Evolutionary conservation across 2,113 vertebrate genomes (phyloP), one percentile per base, ranked within the genome.

Genomic region (Seriola quinqueradiata): DNA sequence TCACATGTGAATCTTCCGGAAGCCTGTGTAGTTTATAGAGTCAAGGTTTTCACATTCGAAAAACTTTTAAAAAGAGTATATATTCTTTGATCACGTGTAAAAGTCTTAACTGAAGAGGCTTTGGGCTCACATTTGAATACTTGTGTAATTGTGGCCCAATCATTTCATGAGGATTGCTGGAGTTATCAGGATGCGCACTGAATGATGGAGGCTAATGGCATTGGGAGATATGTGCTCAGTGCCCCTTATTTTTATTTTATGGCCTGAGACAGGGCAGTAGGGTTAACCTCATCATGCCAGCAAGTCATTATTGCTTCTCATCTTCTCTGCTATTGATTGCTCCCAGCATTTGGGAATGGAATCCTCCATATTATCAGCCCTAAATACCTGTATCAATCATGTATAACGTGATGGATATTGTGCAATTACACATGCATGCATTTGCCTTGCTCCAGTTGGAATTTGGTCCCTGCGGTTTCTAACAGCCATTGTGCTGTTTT

Each of bases 271-370:
- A 13, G 85, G 81, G 78, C 61, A 67, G 71, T 12, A 38, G 73
- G 89, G 91, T 90, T 89, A 90, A 92, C 86, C 87, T 92, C 88
- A 89, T 91, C 87, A 86, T 36, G 87, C 79, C 75, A 79, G 65
- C 84, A 21, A 64, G 67, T 90, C 93, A 80, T 94, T 95, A 94
- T 81, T 68, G 85, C 87, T 67, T 81, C 89, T 95, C 89, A 94
- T 95, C 91, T 90, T 81, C 91, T 82, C 87, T 34, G 83, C 82
- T 88, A 90, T 89, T 89, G 93, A 94, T 94, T 89, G 93, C 93
- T 92, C 81, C 44, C 86, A 77, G 88, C 90, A 69, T 94, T 94
- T 91, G 85, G 88, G 87, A 89, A 93, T 78, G 76, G 57, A 77
- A 80, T 90, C 91, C 80, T 90, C 88, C 77, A 32, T 87, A 89